phyloP scores from a whole-genome alignment of 2,888 invertebrate genomes.

The Schizaphis graminum region DNA sequence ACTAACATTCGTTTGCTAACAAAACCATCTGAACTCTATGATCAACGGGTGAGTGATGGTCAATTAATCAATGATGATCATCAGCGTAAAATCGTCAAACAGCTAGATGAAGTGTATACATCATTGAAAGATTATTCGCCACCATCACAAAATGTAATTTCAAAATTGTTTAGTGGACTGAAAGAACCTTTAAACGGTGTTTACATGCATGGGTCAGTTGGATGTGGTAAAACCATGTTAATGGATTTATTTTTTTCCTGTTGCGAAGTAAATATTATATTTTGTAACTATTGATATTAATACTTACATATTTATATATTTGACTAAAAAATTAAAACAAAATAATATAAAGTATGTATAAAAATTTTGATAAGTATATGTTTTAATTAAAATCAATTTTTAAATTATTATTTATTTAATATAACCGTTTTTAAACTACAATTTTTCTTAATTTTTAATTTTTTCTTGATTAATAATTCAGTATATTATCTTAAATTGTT shows the following conservation, averaged over 20 bases:
- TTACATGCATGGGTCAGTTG: constrained; percentile 91
- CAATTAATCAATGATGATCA: constrained; percentile 75
- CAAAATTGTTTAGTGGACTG: constrained; percentile 72
- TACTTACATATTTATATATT: neutral
- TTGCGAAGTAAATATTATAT: constrained; percentile 73
- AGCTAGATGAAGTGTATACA: constrained; percentile 80
- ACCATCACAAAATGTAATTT: constrained; percentile 72
- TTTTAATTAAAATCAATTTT: neutral
- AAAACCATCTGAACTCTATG: constrained; percentile 61
- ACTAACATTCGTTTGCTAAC: constrained; percentile 16
- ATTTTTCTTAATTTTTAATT: neutral
- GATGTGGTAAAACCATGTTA: constrained; percentile 98
- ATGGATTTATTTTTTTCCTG: constrained; percentile 97
- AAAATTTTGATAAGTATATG: neutral
- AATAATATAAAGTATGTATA: neutral
- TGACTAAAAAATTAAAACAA: neutral
- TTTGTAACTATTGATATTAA: neutral
- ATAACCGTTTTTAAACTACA: neutral
- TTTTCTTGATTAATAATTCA: neutral
- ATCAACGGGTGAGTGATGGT: constrained; percentile 49
- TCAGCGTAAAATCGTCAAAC: constrained; percentile 80
- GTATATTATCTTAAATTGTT: neutral
- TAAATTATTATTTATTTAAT: neutral
- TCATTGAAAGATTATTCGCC: constrained; percentile 77
- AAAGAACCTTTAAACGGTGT: constrained; percentile 79